Percentiles rank a stretch among this genome's conserved stretches.
phyloP scores from a whole-genome alignment of 1,140 invertebrate species.

The Papilio glaucus region DNA sequence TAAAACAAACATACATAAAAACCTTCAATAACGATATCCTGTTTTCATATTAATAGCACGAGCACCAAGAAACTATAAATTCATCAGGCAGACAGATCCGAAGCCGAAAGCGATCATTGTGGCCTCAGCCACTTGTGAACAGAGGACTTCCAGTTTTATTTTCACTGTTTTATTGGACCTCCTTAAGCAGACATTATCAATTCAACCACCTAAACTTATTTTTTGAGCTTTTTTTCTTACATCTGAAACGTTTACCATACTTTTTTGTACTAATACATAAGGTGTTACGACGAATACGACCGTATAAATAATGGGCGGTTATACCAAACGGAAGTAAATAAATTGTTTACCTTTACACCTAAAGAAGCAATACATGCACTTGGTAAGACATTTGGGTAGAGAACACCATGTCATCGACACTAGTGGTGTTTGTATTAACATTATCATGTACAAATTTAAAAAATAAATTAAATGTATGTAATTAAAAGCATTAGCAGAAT shows the following conservation, averaged over 20 bases:
- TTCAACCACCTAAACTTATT: constrained; percentile 7
- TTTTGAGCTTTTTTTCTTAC: not conserved
- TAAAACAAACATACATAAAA: not conserved
- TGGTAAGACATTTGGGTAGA: too few relatives aligned
- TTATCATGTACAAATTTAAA: too few relatives aligned
- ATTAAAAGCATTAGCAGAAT: too few relatives aligned
- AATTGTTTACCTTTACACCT: too few relatives aligned
- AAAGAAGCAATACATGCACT: too few relatives aligned
- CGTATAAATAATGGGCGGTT: too few relatives aligned
- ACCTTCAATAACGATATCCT: constrained; percentile 5
- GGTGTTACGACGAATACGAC: too few relatives aligned
- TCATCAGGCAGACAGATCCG: constrained; percentile 29
- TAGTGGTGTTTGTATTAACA: too few relatives aligned
- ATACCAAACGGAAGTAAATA: too few relatives aligned
- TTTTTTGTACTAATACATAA: not conserved
- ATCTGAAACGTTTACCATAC: not conserved
- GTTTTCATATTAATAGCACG: not conserved
- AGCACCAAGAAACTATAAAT: constrained; percentile 26
- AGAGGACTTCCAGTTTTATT: constrained; percentile 30
- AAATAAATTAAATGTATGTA: too few relatives aligned
- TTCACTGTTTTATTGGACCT: constrained; percentile 21
- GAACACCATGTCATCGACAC: too few relatives aligned
- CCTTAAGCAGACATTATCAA: constrained; percentile 1
- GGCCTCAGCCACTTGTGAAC: constrained; percentile 12
- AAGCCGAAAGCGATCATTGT: constrained; percentile 33